These are phyloP conservation scores for Dendroctonus valens DNA, from an alignment of 1,140 invertebrate genomes.

Conservation along the genomic window DNA sequence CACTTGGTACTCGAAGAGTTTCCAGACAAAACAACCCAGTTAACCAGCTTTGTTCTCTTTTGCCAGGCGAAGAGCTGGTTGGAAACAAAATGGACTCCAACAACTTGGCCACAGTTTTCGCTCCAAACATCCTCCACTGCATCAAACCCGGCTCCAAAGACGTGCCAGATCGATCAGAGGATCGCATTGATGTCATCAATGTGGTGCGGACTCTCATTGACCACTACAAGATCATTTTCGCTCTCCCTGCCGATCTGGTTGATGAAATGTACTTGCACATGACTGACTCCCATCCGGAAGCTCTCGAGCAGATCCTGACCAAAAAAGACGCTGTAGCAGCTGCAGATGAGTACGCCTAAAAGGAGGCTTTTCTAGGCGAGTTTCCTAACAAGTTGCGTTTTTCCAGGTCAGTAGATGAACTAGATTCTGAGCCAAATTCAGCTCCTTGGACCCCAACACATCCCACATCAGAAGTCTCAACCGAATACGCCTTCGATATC, in stretches of 20 bases:
- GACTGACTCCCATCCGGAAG: slow-evolving; percentile 77
- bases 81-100: slow-evolving; percentile 94
- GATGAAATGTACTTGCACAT: slow-evolving; percentile 84
- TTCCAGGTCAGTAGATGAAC: slow-evolving; percentile 43
- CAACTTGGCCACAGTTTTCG: slow-evolving; percentile 90
- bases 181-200: slow-evolving; percentile 85
- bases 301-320: slow-evolving; percentile 67
- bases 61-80: slow-evolving; percentile 60
- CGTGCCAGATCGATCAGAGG: slow-evolving; percentile 68
- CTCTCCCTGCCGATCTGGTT: slow-evolving; percentile 73
- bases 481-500: slow-evolving; percentile 42
- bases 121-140: slow-evolving; percentile 87
- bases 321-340: slow-evolving; percentile 42
- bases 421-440: slow-evolving; percentile 46
- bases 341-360: slow-evolving; percentile 58
- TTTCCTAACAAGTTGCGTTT: not conserved
- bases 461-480: slow-evolving; percentile 40
- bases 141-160: slow-evolving; percentile 62
- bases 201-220: slow-evolving; percentile 81
- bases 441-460: slow-evolving; percentile 44
- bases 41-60: slow-evolving; percentile 1
- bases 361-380: not conserved
- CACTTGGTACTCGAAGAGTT: slow-evolving; percentile 15
- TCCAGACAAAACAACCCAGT: not conserved
- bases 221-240: slow-evolving; percentile 72